Conservation (phyloP, 2,797 vertebrate species). For the Avahi laniger region DNA sequence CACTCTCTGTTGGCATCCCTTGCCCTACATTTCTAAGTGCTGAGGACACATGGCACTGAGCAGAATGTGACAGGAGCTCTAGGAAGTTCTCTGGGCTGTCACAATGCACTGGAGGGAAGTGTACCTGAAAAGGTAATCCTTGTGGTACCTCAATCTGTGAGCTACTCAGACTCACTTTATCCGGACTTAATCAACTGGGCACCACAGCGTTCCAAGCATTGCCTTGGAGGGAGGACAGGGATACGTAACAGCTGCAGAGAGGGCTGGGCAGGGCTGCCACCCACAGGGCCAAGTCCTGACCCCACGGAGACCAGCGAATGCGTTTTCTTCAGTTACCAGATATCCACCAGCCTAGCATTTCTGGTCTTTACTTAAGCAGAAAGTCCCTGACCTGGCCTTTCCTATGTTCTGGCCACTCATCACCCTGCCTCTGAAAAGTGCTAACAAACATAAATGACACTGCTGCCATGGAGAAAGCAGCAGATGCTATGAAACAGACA, state of each 20-base stretch:
- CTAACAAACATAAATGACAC: not conserved
- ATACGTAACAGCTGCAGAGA: not conserved
- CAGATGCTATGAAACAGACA: not conserved
- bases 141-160: not conserved
- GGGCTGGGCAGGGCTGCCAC: not conserved
- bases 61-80: not conserved
- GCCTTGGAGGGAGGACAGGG: not conserved
- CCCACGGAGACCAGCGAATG: accelerated
- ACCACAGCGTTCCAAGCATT: too few species aligned
- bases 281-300: not conserved
- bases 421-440: not conserved
- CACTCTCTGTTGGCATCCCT: not conserved
- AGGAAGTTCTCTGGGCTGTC: not conserved
- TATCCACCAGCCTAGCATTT: not conserved
- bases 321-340: not conserved
- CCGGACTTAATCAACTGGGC: not conserved
- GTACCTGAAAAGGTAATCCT: not conserved
- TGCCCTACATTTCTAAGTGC: not conserved
- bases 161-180: not conserved
- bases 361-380: not conserved
- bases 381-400: not conserved
- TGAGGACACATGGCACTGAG: not conserved
- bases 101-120: not conserved
- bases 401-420: not conserved
- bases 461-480: not conserved